These are phyloP conservation scores for Dipus sagitta DNA, from an alignment of 2,797 vertebrate species.

Conservation along the genomic window DNA sequence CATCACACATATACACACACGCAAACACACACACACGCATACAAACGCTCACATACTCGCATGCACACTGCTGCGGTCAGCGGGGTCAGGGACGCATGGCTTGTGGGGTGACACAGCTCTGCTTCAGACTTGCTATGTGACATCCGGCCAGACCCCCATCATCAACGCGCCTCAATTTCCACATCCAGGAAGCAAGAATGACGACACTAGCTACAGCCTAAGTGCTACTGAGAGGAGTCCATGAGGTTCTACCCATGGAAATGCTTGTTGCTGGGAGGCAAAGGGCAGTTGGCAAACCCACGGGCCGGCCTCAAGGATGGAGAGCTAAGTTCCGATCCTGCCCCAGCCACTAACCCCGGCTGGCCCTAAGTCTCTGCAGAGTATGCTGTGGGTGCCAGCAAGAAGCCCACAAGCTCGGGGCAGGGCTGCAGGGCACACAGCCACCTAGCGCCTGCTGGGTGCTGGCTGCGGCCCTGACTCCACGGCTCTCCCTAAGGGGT, in stretches of 20 bases:
- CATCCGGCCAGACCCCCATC: not conserved
- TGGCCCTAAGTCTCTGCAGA: not conserved
- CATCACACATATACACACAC: too few relatives aligned
- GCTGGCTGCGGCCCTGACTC: not conserved
- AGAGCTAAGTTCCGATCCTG: not conserved
- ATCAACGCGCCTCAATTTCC: not conserved
- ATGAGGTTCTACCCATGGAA: not conserved
- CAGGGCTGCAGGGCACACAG: not conserved
- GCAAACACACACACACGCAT: too few relatives aligned
- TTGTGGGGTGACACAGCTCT: rapidly evolving
- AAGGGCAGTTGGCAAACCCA: not conserved
- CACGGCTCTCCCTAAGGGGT: not conserved
- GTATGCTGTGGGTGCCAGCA: not conserved
- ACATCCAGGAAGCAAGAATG: not conserved
- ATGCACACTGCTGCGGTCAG: rapidly evolving
- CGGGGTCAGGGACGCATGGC: rapidly evolving
- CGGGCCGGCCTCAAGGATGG: not conserved
- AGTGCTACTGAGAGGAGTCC: not conserved
- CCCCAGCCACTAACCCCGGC: not conserved
- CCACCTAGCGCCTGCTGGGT: not conserved
- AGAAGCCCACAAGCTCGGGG: too few relatives aligned
- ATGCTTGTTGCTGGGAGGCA: not conserved
- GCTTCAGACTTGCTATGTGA: not conserved
- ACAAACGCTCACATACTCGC: too few relatives aligned
- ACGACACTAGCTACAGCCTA: rapidly evolving